A percentile compares a stretch with the other conserved stretches of the same genome.
phyloP scores from a whole-genome alignment of 2,888 invertebrate species.

The Balanococcus diminutus region DNA sequence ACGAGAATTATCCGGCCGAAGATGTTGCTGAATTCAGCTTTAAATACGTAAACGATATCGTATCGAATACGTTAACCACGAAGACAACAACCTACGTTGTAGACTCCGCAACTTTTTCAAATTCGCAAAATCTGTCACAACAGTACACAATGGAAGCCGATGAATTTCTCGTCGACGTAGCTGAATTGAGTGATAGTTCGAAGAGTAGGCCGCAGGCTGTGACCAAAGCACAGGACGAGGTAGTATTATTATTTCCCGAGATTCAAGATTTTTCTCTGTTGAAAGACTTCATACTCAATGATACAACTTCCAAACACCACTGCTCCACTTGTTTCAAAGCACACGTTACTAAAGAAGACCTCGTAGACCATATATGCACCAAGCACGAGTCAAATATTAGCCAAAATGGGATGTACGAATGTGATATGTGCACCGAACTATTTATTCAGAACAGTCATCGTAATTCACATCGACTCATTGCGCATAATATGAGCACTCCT shows the following conservation, averaged over 20 bases:
- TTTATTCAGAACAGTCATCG: background rate
- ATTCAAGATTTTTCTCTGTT: background rate
- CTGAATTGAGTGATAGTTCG: background rate
- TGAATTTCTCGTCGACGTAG: constrained; percentile 26
- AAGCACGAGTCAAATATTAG: background rate
- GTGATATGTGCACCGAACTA: background rate
- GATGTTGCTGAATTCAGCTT: background rate
- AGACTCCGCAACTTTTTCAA: background rate
- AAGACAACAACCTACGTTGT: background rate
- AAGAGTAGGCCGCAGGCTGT: background rate
- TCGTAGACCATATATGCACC: background rate
- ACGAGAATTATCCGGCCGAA: background rate
- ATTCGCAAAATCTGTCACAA: background rate
- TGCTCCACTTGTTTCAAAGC: background rate
- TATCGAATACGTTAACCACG: background rate
- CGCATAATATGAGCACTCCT: background rate
- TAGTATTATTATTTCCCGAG: background rate
- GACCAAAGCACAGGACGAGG: background rate
- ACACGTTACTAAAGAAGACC: background rate
- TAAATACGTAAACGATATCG: background rate
- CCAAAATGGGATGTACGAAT: background rate
- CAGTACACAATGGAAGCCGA: background rate
- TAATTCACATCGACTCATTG: background rate
- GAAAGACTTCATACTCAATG: background rate
- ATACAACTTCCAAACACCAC: background rate